A percentile compares a stretch with the other conserved stretches of the same genome.
Conservation (phyloP, 2,888 invertebrate species). For the Gastracanthus pulcherrimus region DNA sequence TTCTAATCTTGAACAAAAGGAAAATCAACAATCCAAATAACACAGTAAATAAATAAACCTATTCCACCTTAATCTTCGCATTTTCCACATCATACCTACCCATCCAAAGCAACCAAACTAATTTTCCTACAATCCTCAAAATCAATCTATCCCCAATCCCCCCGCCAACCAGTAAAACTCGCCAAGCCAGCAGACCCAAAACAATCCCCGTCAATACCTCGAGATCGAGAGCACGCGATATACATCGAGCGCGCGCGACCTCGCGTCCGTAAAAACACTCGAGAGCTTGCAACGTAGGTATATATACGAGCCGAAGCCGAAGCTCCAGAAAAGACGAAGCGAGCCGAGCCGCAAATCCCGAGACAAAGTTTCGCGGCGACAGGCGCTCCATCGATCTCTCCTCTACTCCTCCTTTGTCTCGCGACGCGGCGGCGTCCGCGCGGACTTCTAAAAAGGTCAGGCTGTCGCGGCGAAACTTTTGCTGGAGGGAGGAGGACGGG, state of each 20-base stretch:
- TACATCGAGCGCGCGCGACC: not conserved
- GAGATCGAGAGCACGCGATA: not conserved
- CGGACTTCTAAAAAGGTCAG: constrained; percentile 20
- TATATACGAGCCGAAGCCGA: not conserved
- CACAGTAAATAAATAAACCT: no score
- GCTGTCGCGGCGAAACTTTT: not conserved
- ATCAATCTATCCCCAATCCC: no score
- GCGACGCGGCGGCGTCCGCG: not conserved
- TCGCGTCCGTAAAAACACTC: not conserved
- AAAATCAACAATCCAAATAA: no score
- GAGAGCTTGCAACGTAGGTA: not conserved
- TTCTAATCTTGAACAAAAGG: no score
- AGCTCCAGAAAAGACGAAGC: not conserved
- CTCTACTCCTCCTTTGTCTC: not conserved
- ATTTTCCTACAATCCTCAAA: no score
- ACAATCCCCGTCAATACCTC: not conserved
- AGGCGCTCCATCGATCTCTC: constrained; percentile 14
- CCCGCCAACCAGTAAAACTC: no score
- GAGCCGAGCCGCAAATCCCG: not conserved
- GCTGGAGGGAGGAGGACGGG: not conserved
- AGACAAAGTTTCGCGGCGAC: constrained; percentile 7
- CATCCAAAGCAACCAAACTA: no score
- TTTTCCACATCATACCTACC: no score
- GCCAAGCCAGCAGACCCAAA: not conserved
- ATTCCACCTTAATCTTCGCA: no score